phyloP scores from a whole-genome alignment of 2,888 invertebrate genomes.

The Phasia obesa region DNA sequence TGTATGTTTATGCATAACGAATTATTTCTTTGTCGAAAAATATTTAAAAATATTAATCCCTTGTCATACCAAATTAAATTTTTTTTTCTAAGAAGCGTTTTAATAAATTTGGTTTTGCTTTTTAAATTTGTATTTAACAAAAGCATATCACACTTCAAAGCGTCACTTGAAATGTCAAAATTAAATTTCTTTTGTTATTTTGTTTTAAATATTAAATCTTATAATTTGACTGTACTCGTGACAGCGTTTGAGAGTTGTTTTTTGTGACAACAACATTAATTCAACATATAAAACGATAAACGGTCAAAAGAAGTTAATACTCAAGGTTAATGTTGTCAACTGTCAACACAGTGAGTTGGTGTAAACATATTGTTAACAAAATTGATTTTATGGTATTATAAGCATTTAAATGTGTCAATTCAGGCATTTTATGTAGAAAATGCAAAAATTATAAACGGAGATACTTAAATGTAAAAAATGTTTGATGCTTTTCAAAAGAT shows the following conservation, averaged over 20 bases:
- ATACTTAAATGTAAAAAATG: too few relatives aligned
- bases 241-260: conserved; percentile 71
- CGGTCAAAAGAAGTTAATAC: conserved; percentile 20
- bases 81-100: conserved; percentile 2
- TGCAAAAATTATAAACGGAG: too few relatives aligned
- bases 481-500: too few relatives aligned
- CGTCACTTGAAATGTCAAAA: conserved; percentile 79
- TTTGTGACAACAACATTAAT: conserved; percentile 77
- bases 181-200: conserved; percentile 9
- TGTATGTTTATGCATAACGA: neutral
- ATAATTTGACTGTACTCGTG: conserved; percentile 39
- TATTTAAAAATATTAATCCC: conserved; percentile 45
- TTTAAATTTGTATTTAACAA: conserved; percentile 66
- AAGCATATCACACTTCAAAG: conserved; percentile 76
- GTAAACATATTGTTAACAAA: neutral
- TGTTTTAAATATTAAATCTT: conserved; percentile 25
- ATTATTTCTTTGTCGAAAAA: neutral
- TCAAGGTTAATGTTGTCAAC: conserved; percentile 80
- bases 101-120: conserved; percentile 71
- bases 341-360: conserved; percentile 75
- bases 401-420: neutral
- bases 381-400: neutral
- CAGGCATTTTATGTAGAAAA: too few relatives aligned
- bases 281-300: neutral
- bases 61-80: conserved; percentile 44